phyloP scores from a whole-genome alignment of 2,113 vertebrate genomes.

The Petroica traversi region DNA sequence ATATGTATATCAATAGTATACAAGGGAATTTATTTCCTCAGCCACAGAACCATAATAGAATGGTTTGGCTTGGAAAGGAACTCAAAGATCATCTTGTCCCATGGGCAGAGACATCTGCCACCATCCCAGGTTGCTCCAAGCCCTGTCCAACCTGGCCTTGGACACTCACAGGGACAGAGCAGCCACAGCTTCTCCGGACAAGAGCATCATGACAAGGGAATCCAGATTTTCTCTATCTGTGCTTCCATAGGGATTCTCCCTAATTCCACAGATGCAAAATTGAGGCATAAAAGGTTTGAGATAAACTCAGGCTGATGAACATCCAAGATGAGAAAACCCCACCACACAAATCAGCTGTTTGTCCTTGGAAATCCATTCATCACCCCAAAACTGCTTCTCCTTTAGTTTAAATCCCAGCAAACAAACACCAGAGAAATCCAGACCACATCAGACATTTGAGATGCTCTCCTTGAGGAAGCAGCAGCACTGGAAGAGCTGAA shows the following conservation, averaged over 20 bases:
- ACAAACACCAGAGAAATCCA: background rate
- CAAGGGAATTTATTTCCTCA: background rate
- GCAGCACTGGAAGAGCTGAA: background rate
- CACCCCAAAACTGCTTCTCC: background rate
- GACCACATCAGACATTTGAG: background rate
- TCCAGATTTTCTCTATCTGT: background rate
- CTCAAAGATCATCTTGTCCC: background rate
- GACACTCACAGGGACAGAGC: background rate
- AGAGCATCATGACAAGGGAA: background rate
- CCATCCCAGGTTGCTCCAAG: background rate
- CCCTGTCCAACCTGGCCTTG: accelerated
- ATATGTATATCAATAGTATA: background rate
- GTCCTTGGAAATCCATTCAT: background rate
- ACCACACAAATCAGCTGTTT: background rate
- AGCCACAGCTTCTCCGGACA: background rate
- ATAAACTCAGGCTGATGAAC: background rate
- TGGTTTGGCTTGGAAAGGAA: background rate
- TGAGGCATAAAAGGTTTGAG: background rate
- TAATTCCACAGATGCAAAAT: background rate
- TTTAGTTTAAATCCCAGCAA: background rate
- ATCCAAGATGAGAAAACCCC: background rate
- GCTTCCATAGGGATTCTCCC: background rate
- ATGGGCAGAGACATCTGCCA: background rate
- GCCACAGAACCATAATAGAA: background rate
- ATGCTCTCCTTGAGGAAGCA: background rate